Evolutionary conservation across 2,888 invertebrate genomes (phyloP).

Genomic region (Dorcus parallelipipedus): DNA sequence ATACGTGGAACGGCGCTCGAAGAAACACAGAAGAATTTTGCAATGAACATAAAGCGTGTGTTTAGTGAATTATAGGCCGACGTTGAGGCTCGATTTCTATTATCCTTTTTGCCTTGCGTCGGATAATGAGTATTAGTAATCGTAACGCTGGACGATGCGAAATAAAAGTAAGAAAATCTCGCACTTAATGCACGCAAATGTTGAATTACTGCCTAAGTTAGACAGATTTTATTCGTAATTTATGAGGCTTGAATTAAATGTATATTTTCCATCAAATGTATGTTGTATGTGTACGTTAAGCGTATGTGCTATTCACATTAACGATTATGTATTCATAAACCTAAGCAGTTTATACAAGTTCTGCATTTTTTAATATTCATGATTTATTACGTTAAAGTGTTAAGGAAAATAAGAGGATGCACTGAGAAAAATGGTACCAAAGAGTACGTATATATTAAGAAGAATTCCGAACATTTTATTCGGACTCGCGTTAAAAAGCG

Average conservation of each 20-base stretch:
- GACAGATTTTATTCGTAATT: slow-evolving; percentile 14
- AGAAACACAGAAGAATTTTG: slow-evolving; percentile 18
- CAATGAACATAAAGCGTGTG: slow-evolving; percentile 10
- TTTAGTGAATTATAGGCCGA: slow-evolving; percentile 25
- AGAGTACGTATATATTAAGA: too few species aligned
- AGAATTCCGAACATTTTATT: too few species aligned
- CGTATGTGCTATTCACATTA: too few species aligned
- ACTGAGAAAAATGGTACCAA: too few species aligned
- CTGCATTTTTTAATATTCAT: too few species aligned
- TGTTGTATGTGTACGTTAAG: too few species aligned
- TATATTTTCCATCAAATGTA: not conserved
- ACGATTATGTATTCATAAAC: too few species aligned
- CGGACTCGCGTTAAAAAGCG: too few species aligned
- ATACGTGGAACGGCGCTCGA: not conserved
- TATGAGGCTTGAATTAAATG: slow-evolving; percentile 17
- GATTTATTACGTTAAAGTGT: too few species aligned
- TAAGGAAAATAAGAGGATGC: too few species aligned
- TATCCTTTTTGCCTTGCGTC: slow-evolving; percentile 20
- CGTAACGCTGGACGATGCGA: slow-evolving; percentile 17
- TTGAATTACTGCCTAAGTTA: slow-evolving; percentile 19
- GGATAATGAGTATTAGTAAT: slow-evolving; percentile 25
- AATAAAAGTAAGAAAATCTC: slow-evolving; percentile 17
- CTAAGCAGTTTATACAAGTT: too few species aligned
- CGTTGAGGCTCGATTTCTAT: slow-evolving; percentile 22
- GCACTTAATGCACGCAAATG: slow-evolving; percentile 23